Evolutionary conservation across 1,140 invertebrate genomes (phyloP), one percentile per base, ranked within the genome.

Genomic region (Homalodisca vitripennis): DNA sequence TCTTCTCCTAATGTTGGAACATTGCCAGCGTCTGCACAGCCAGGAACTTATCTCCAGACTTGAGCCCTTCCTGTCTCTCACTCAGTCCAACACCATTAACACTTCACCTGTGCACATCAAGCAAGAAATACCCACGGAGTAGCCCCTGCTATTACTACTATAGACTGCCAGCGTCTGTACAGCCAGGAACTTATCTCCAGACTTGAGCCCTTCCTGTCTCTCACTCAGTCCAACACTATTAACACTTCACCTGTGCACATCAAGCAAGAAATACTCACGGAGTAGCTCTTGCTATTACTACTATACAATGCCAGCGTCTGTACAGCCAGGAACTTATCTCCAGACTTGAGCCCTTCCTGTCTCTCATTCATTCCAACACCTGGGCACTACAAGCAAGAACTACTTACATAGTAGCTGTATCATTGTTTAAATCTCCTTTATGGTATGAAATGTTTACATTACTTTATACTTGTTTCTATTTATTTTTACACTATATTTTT

Each of bases 271-370:
- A n/a, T n/a, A n/a, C n/a, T n/a, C n/a, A n/a, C n/a, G n/a, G n/a
- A n/a, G n/a, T n/a, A n/a, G n/a, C n/a, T n/a, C n/a, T n/a, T n/a
- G n/a, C n/a, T n/a, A n/a, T n/a, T n/a, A n/a, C n/a, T n/a, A n/a
- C n/a, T n/a, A n/a, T n/a, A n/a, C n/a, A 60, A 2, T 60, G 55
- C 55, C 22, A 60, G 55, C 14, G 55, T 10, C 26, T 60, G 14
- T 3, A 27, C 10, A 13, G 2, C 6, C 22, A 60, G 2, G 24
- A 60, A 13, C 24, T 60, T 10, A 30, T n/a, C 29, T 22, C 10
- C 2, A 2, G 27, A n/a, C 26, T 60, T 6, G 22, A 60, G n/a
- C 55, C 55, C 6, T 60, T 60, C 26, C 55, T 60, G 2, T 26
- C 55, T 3, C 55, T 60, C 6, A 27, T 26, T 12, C 55, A 30